These are phyloP conservation scores for Callionymus lyra DNA, from an alignment of 2,113 vertebrate genomes.

Conservation along the genomic window DNA sequence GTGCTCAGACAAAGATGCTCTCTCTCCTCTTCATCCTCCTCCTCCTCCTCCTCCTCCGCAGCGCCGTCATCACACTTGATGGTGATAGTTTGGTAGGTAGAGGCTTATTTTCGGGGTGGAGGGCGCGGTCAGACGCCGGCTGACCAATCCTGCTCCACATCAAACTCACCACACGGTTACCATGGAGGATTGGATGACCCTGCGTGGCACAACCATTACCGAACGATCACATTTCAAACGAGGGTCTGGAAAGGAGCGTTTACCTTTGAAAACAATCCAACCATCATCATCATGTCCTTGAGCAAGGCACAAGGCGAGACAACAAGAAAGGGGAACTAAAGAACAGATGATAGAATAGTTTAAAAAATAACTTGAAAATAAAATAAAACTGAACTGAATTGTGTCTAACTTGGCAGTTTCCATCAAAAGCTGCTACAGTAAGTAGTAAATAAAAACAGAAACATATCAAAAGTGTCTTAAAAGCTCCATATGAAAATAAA, in stretches of 20 bases:
- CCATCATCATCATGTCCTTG: conserved; percentile 16
- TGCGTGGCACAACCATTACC: neutral
- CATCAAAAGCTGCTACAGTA: no score
- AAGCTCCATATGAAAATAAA: no score
- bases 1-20: conserved; percentile 52
- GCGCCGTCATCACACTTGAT: conserved; percentile 51
- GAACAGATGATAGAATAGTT: no score
- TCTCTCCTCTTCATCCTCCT: conserved; percentile 52
- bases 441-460: no score
- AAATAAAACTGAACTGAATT: no score
- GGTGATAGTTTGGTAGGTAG: conserved; percentile 58
- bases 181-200: conserved; percentile 28
- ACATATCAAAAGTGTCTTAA: no score
- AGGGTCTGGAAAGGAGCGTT: no score
- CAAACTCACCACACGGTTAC: conserved; percentile 36
- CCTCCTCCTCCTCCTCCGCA: conserved; percentile 15
- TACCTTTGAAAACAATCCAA: neutral
- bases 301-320: conserved; percentile 10
- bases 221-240: no score
- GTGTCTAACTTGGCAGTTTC: no score
- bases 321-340: no score
- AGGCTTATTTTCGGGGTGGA: conserved; percentile 53
- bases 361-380: no score
- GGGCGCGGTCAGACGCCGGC: conserved; percentile 61
- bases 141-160: conserved; percentile 54